Percentiles rank a stretch among this genome's conserved stretches.
phyloP scores from a whole-genome alignment of 2,888 invertebrate species.

The Dasysyrphus tricinctus region DNA sequence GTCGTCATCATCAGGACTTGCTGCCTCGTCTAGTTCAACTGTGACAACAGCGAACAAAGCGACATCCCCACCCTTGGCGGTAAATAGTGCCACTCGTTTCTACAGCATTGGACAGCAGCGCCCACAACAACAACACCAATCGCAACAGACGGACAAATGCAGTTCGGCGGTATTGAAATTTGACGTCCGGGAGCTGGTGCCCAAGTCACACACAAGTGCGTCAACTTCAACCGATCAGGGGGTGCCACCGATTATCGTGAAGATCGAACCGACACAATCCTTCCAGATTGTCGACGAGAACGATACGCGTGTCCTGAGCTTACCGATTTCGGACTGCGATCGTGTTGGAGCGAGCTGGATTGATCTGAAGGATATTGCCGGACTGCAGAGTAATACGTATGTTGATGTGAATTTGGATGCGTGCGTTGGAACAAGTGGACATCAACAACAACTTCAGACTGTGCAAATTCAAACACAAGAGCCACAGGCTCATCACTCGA shows the following conservation, averaged over 20 bases:
- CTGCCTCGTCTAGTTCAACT: conserved; percentile 58
- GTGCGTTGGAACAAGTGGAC: conserved; percentile 74
- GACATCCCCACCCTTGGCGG: conserved; percentile 80
- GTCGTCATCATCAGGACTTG: conserved; percentile 75
- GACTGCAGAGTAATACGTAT: conserved; percentile 78
- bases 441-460: conserved; percentile 61
- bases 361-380: conserved; percentile 82
- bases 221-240: conserved; percentile 63
- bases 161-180: conserved; percentile 78
- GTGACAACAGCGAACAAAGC: conserved; percentile 78
- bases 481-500: conserved; percentile 76
- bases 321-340: conserved; percentile 81
- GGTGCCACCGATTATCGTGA: conserved; percentile 82
- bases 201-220: conserved; percentile 63
- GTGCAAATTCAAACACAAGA: conserved; percentile 50
- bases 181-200: conserved; percentile 64
- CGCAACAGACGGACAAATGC: conserved; percentile 82
- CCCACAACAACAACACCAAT: conserved; percentile 81
- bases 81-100: conserved; percentile 21
- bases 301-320: conserved; percentile 81
- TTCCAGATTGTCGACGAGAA: conserved; percentile 82
- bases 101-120: conserved; percentile 50
- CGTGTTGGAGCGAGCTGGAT: conserved; percentile 82
- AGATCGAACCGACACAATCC: conserved; percentile 82
- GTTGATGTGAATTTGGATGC: conserved; percentile 74